Base-by-base conservation (phyloP, 2,113 vertebrate species). In the Vireo altiloquus region DNA sequence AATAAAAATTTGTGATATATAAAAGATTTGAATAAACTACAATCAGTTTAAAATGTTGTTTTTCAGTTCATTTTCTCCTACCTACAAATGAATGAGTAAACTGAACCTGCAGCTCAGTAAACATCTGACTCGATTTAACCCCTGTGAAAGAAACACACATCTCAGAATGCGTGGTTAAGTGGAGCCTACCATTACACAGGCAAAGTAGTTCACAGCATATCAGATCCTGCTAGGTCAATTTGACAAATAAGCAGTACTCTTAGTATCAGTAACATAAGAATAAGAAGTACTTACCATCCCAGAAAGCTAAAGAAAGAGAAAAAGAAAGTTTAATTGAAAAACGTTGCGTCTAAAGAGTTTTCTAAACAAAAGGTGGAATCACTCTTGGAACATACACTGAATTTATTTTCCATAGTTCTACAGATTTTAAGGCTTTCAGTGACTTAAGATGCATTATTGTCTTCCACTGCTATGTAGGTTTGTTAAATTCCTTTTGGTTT, bases 231-330 rank as follows among this genome's bases (percentile, higher is more conserved):
- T 20, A 83, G 42, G 28, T 80, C 30, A 42, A 53, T 65, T 44
- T 79, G 81, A 84, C 70, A 86, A 88, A 72, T 46, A 25, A 60
- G 16, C 3, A 35, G 10, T 61, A 61, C 25, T 53, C 27, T 72
- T 35, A 60, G 25, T 46, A 72, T 50, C 79, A 35, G 57, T 5
- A 74, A 56, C 22, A 33, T 3, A 24, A 13, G n/a, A 72, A 57
- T 35, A 81, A 90, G 39, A 42, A 78, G 76, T 90, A 96, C 95
- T 97, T 81, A 98, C 95, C 91, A 9, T 47, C 60, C 87, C 90
- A 44, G 25, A 96, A 94, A 77, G 94, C 92, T 97, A 93, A 70
- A 97, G 70, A 81, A 66, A 76, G 82, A 95, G 13, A 74, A 94
- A 81, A 93, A 77, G 5, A 31, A 82, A 21, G 11, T 39, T 82